These are phyloP conservation scores for Trachelus stipa DNA, from an alignment of 2,888 invertebrate species.

Conservation along the genomic window DNA sequence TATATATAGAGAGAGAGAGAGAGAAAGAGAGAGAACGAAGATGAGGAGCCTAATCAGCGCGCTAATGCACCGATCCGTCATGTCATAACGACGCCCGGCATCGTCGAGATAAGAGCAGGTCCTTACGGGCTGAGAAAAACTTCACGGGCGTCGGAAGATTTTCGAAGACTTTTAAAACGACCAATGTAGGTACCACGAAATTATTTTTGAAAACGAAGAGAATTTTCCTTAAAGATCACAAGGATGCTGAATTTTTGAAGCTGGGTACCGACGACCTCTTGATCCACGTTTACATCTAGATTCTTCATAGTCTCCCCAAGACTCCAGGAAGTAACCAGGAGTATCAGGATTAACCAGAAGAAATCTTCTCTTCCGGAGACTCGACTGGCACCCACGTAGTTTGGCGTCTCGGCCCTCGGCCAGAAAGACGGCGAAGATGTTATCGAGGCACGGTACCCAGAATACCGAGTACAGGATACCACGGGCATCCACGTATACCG, in stretches of 20 bases:
- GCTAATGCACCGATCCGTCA: conserved; percentile 63
- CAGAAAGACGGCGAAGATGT: neutral
- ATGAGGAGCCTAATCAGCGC: conserved; percentile 48
- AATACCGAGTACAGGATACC: neutral
- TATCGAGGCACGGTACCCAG: neutral
- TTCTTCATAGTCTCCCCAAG: neutral
- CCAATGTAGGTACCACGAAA: neutral
- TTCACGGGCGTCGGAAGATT: neutral
- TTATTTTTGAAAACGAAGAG: neutral
- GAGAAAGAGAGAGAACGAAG: neutral
- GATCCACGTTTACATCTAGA: neutral
- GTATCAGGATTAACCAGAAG: neutral
- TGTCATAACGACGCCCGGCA: conserved; percentile 41
- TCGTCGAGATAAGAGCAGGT: conserved; percentile 34
- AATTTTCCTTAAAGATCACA: neutral
- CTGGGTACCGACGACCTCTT: neutral
- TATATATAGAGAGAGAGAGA: neutral
- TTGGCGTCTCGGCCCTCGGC: neutral
- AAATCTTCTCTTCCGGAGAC: neutral
- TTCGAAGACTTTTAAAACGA: neutral
- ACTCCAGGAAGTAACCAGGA: neutral
- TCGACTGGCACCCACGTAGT: neutral
- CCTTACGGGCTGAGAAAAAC: neutral
- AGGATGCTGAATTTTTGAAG: neutral
- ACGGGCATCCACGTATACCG: neutral